Evolutionary conservation across 2,888 invertebrate species (phyloP).

Genomic region (Microctonus hyperodae): DNA sequence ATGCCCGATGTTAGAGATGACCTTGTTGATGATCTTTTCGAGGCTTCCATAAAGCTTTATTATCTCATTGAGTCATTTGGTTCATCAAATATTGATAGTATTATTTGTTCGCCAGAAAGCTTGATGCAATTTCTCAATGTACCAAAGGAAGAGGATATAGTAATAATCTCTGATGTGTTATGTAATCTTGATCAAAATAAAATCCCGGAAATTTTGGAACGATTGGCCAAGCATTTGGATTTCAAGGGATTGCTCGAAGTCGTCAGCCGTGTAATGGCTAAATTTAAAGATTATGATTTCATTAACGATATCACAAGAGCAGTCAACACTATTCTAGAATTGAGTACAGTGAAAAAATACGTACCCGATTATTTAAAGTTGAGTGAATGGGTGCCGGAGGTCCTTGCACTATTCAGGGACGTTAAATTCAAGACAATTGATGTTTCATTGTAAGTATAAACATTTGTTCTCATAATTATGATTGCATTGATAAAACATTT

Average conservation of each 20-base stretch:
- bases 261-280: conserved; percentile 63
- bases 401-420: conserved; percentile 49
- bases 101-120: conserved; percentile 52
- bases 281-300: conserved; percentile 65
- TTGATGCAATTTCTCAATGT: conserved; percentile 51
- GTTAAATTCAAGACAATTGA: conserved; percentile 52
- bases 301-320: conserved; percentile 63
- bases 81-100: conserved; percentile 51
- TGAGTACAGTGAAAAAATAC: conserved; percentile 63
- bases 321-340: conserved; percentile 62
- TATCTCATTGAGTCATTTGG: conserved; percentile 58
- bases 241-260: conserved; percentile 66
- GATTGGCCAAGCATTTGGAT: conserved; percentile 65
- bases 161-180: conserved; percentile 60
- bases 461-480: conserved; percentile 4
- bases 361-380: conserved; percentile 64
- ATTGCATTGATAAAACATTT: neutral
- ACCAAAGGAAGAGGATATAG: conserved; percentile 47
- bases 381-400: conserved; percentile 54
- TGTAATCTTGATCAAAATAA: conserved; percentile 62
- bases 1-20: conserved; percentile 59
- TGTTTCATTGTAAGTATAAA: conserved; percentile 48
- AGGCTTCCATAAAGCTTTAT: conserved; percentile 65
- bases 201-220: conserved; percentile 63
- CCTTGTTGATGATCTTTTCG: conserved; percentile 63